A percentile compares a stretch with the other conserved stretches of the same genome.
Conservation (phyloP, 2,797 vertebrate species). For the Odontamblyopus lacepedii region DNA sequence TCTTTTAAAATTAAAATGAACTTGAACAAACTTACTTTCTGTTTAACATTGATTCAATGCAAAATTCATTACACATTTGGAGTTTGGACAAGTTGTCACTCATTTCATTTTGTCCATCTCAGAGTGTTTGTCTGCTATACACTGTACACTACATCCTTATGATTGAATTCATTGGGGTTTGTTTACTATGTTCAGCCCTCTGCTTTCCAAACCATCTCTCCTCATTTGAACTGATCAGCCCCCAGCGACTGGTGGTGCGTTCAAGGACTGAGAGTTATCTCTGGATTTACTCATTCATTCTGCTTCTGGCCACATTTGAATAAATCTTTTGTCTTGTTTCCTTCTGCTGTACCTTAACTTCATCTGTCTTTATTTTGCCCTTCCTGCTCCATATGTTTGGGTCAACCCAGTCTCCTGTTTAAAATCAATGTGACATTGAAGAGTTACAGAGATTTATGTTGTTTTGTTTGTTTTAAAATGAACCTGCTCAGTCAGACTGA, state of each 20-base stretch:
- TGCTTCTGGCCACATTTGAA: constrained; percentile 38
- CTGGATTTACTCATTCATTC: constrained; percentile 51
- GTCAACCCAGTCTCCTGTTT: constrained; percentile 4
- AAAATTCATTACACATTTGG: not conserved
- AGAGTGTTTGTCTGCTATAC: constrained; percentile 21
- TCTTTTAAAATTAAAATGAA: not conserved
- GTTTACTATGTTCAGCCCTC: constrained; percentile 59
- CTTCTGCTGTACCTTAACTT: constrained; percentile 32
- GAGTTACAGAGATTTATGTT: not conserved
- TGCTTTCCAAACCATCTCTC: constrained; percentile 83
- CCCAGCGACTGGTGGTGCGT: constrained; percentile 60
- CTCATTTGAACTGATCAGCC: constrained; percentile 63
- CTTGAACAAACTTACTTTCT: not conserved
- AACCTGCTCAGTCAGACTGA: not conserved
- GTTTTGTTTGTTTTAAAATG: not conserved
- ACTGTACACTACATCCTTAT: not conserved
- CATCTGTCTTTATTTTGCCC: constrained; percentile 28
- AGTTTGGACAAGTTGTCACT: not conserved
- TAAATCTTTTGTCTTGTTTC: constrained; percentile 40
- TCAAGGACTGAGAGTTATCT: constrained; percentile 43
- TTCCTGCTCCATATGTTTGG: constrained; percentile 17
- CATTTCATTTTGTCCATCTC: constrained; percentile 28
- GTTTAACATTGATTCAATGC: not conserved
- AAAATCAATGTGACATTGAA: not conserved
- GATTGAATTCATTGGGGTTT: constrained; percentile 23